Base-by-base conservation (phyloP, 2,888 invertebrate species). In the Cepaea hortensis region DNA sequence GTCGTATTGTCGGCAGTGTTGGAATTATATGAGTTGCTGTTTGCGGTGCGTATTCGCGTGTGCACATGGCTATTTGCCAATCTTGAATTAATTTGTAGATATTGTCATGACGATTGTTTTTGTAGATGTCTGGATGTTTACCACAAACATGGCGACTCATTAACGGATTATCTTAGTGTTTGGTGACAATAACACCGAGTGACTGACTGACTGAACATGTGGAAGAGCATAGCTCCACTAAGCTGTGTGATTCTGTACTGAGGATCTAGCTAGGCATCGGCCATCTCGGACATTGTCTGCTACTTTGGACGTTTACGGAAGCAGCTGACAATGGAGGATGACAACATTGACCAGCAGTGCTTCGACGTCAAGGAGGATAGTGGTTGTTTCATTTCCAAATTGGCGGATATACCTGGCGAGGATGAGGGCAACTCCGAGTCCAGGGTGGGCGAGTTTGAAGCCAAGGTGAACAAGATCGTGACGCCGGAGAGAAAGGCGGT, bases 301-400 rank as follows among this genome's bases (percentile, higher is more conserved):
- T 55, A 55, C 55, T 55, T 6, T 55, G 11, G 55, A 11, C 6
- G 68, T n/a, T 68, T 18, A 18, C 68, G 4, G n/a, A n/a, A 9
- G 68, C 18, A 15, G 68, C 4, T 2, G 5, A 48, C 0, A 46
- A 84, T 84, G 84, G 84, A 84, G 35, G 84, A 84, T 2, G 76
- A 84, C 1, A 65, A 18, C 35, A 23, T 61, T 4, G 84, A 84
- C 20, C 84, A 84, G 35, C 85, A 85, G 72, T 85, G 85, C 50
- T 76, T 85, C 23, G 85, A 85, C 72, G 85, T 85, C 11, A 85
- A 85, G n/a, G 85, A 85, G 50, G 85, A 85, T 72, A 85, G 85
- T 76, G 85, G 85, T 1, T 85, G 85, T 72, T 85, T 85, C n/a
- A 85, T 85, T 35, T 85, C 84, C n/a, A 84, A 84, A 48, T 65